A percentile compares a stretch with the other conserved stretches of the same genome.
Evolutionary conservation across 2,113 vertebrate genomes (phyloP).

Genomic region (Mesembrinibis cayennensis): DNA sequence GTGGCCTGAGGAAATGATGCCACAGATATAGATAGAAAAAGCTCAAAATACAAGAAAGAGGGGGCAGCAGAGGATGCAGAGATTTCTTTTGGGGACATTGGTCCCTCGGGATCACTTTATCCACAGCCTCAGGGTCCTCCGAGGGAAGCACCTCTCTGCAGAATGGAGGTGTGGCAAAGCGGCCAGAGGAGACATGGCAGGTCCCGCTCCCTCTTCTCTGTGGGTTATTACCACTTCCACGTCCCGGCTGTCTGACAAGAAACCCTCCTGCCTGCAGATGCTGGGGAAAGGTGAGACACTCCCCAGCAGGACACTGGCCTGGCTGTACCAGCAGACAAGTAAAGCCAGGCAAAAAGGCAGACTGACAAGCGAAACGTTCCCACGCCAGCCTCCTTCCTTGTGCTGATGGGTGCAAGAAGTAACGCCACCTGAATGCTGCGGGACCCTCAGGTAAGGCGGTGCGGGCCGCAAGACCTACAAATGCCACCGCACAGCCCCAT

Average conservation of each 20-base stretch:
- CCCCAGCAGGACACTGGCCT: neutral
- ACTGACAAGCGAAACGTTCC: neutral
- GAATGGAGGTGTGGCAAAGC: fast-evolving
- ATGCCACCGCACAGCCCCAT: neutral
- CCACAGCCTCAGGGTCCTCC: neutral
- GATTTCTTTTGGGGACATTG: neutral
- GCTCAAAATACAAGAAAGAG: neutral
- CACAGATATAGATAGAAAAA: neutral
- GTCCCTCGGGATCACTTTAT: neutral
- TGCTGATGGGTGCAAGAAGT: neutral
- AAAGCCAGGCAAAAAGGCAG: neutral
- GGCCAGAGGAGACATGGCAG: fast-evolving
- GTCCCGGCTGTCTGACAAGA: neutral
- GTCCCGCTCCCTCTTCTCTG: neutral
- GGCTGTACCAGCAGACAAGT: neutral
- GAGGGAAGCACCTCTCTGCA: neutral
- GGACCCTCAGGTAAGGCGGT: neutral
- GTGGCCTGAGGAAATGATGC: neutral
- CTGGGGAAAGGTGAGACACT: neutral
- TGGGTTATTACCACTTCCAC: neutral
- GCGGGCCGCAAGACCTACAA: neutral
- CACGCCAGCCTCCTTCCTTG: neutral
- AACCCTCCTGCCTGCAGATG: neutral
- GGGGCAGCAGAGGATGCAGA: neutral
- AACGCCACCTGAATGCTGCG: neutral